Base-by-base conservation (phyloP, 2,888 invertebrate genomes). In the Drosophila phalerata region DNA sequence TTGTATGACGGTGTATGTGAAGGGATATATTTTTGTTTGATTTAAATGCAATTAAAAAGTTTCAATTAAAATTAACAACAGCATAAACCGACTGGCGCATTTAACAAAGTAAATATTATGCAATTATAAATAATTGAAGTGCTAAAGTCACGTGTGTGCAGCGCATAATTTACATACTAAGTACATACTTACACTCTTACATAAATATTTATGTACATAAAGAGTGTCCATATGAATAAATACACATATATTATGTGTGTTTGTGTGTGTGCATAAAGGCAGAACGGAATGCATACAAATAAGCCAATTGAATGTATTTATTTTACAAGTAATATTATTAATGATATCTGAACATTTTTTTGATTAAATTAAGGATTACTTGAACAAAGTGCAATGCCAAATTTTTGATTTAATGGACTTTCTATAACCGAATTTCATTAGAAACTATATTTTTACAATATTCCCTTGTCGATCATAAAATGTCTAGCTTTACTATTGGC, bases 71-170 rank as follows among this genome's bases (percentile, higher is more conserved):
- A 81, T 84, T 75, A 81, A 75, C 79, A 83, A 81, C 71, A 52
- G 73, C 69, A 73, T 57, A 75, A 81, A 69, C 55, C 48, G 63
- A 69, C 56, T 66, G 69, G 32, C 53, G 69, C 64, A 77, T 75
- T 84, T 75, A 77, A 84, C 81, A 71, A 79, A 81, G 83, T 84
- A 83, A 84, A 84, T 70, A 83, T 85, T 84, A 73, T 79, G 71
- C 69, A 85, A 85, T 85, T 84, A 84, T 81, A 81, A 79, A 84
- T 84, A 83, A 85, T 85, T 81, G 53, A 83, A 85, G 77, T 77
- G 73, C 73, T 53, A 79, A 85, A 84, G 81, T 84, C 83, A 84
- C 81, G 79, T 69, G 68, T 49, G 40, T 53, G 51, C 58, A 48
- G 45, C 53, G 32, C 32, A 64, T 72, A 47, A 61, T 68, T 57